Conservation (phyloP, 2,797 vertebrate species). For the Spinibarbus caldwelli region DNA sequence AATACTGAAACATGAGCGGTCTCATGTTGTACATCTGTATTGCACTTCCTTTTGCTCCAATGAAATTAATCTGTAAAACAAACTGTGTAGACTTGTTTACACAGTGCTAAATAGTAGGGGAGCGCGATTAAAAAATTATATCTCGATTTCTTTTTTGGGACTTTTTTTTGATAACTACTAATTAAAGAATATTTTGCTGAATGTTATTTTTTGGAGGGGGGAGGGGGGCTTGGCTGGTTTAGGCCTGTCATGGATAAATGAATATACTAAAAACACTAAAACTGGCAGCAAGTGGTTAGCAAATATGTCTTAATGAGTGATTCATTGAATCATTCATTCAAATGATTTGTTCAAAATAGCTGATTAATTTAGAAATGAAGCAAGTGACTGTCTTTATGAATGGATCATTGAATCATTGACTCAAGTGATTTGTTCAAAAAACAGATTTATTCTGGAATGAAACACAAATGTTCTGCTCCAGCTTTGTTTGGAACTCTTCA, state of each 20-base stretch:
- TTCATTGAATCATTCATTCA: background rate
- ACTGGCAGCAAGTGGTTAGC: background rate
- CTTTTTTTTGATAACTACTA: too few species aligned
- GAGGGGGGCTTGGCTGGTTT: background rate
- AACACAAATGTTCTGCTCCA: background rate
- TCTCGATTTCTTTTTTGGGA: background rate
- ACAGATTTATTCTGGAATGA: background rate
- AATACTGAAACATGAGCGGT: constrained; percentile 7
- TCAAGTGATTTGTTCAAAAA: background rate
- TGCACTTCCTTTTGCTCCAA: background rate
- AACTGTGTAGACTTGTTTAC: background rate
- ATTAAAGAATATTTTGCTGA: too few species aligned
- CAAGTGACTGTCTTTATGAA: background rate
- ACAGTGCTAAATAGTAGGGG: background rate
- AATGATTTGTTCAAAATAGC: background rate
- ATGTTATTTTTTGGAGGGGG: too few species aligned
- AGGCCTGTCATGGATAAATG: background rate
- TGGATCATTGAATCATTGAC: background rate
- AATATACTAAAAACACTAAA: background rate
- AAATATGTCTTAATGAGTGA: background rate
- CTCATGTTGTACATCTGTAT: constrained; percentile 12
- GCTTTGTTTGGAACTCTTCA: background rate
- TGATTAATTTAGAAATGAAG: background rate
- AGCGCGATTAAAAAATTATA: background rate
- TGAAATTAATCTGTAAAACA: background rate